phyloP scores from a whole-genome alignment of 2,888 invertebrate species.

The Ashinkailepas kermadecensis region DNA sequence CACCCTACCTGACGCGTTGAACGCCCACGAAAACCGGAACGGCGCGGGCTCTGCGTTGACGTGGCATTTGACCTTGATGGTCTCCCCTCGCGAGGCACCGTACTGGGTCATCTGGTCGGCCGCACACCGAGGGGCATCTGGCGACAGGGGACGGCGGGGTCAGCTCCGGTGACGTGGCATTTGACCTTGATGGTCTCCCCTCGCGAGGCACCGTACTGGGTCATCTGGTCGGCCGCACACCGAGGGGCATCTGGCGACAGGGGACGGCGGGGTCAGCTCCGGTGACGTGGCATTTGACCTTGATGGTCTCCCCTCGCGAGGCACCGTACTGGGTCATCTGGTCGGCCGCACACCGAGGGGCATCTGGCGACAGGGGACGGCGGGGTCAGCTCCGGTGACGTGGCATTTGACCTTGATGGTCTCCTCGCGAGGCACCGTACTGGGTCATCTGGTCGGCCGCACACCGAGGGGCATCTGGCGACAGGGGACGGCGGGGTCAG shows the following conservation, averaged over 20 bases:
- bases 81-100: not conserved
- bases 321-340: not conserved
- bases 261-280: too few species aligned
- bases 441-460: not conserved
- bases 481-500: too few species aligned
- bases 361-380: not conserved
- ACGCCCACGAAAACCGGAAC: not conserved
- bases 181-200: not conserved
- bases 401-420: not conserved
- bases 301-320: not conserved
- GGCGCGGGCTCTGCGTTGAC: not conserved
- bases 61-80: not conserved
- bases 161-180: not conserved
- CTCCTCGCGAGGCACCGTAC: not conserved
- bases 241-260: not conserved
- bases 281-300: not conserved
- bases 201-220: not conserved
- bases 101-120: not conserved
- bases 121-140: not conserved
- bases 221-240: not conserved
- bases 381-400: too few species aligned
- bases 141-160: too few species aligned
- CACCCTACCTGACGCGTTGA: constrained; percentile 13
- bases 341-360: not conserved
- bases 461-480: not conserved